These are phyloP conservation scores for Amblyjoppa proteus DNA, from an alignment of 2,888 invertebrate genomes.

Conservation along the genomic window DNA sequence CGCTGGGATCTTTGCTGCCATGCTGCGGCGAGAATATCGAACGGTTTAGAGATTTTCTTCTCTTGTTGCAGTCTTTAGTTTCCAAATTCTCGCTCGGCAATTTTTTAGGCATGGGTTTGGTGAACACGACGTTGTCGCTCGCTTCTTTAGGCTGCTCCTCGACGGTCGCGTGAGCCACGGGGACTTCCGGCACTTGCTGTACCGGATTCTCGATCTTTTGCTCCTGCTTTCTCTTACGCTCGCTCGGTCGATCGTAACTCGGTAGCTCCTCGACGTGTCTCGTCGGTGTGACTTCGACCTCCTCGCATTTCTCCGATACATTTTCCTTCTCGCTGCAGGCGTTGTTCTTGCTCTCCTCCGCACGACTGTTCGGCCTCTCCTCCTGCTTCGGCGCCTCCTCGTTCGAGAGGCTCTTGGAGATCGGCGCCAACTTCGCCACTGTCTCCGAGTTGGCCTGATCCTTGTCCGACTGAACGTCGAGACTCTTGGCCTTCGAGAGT, in stretches of 20 bases:
- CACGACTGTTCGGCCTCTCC: constrained; percentile 42
- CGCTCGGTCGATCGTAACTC: constrained; percentile 38
- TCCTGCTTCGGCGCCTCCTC: constrained; percentile 58
- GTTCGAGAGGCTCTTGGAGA: neutral
- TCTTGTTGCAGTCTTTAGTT: constrained; percentile 77
- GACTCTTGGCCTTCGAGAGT: constrained; percentile 78
- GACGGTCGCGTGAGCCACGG: neutral
- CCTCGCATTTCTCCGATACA: constrained; percentile 38
- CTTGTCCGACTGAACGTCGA: constrained; percentile 70
- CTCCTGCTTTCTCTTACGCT: constrained; percentile 73
- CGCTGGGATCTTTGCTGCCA: constrained; percentile 86
- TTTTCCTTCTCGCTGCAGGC: constrained; percentile 60
- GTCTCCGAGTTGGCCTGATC: constrained; percentile 34
- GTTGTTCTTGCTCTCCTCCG: constrained; percentile 64
- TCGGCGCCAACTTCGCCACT: constrained; percentile 32
- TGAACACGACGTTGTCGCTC: constrained; percentile 69
- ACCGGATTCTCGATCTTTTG: constrained; percentile 58
- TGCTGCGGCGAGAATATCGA: constrained; percentile 91
- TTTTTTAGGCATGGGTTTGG: constrained; percentile 78
- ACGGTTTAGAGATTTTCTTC: constrained; percentile 85
- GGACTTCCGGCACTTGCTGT: constrained; percentile 20
- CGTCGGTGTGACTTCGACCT: constrained; percentile 40
- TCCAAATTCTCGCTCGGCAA: constrained; percentile 47
- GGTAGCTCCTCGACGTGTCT: constrained; percentile 45
- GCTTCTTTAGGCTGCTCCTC: constrained; percentile 66